These are phyloP conservation scores for Drosophila nr. perissopoda DNA, from an alignment of 2,888 invertebrate species.

Conservation along the genomic window DNA sequence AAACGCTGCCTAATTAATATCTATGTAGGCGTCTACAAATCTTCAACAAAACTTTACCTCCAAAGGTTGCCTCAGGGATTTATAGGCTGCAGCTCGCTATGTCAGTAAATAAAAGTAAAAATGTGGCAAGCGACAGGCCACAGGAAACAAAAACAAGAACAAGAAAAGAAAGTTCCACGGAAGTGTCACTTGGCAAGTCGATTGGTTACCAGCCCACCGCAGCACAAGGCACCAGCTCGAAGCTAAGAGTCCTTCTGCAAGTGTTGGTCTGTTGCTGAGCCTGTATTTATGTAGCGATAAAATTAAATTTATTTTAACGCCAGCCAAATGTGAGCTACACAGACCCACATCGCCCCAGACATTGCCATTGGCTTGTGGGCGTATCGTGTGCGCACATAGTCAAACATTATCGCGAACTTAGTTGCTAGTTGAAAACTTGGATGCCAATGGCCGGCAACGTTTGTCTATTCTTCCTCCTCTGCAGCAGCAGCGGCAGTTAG, in stretches of 20 bases:
- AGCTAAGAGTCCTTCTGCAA: constrained; percentile 10
- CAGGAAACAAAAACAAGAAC: constrained; percentile 1
- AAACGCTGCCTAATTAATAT: constrained; percentile 61
- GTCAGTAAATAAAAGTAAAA: constrained; percentile 54
- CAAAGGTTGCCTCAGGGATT: constrained; percentile 42
- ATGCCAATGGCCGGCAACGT: constrained; percentile 47
- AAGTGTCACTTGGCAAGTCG: constrained; percentile 70
- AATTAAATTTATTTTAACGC: constrained; percentile 77
- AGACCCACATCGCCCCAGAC: constrained; percentile 15
- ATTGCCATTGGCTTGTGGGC: constrained; percentile 34
- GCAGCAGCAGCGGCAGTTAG: constrained; percentile 33
- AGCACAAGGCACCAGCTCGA: constrained; percentile 14
- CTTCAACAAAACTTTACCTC: constrained; percentile 27
- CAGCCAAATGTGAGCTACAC: constrained; percentile 51
- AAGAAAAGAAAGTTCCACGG: constrained; percentile 42
- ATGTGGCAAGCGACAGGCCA: constrained; percentile 35
- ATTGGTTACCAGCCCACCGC: constrained; percentile 39
- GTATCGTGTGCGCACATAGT: constrained; percentile 71
- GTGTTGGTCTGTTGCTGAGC: constrained; percentile 37
- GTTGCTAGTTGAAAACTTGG: constrained; percentile 59
- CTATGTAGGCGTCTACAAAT: constrained; percentile 32
- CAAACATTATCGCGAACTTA: constrained; percentile 75
- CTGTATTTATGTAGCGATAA: constrained; percentile 77
- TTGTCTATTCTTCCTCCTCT: constrained; percentile 49
- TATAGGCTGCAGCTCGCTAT: constrained; percentile 43